Evolutionary conservation across 2,888 invertebrate species (phyloP), one percentile per base, ranked within the genome.

Genomic region (Caradrina kadenii): DNA sequence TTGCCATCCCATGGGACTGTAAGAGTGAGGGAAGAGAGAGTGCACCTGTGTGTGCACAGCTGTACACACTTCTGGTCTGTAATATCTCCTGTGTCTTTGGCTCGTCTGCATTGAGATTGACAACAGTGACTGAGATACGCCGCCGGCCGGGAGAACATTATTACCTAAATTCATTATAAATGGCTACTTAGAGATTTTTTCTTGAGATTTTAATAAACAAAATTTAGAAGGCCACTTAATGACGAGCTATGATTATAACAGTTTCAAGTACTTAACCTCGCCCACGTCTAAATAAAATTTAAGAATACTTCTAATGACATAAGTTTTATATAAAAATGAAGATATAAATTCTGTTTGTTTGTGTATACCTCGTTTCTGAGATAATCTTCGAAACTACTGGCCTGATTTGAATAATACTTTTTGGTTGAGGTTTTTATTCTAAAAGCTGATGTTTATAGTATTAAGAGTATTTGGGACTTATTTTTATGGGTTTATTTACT

Each of bases 351-450:
- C 39, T 82, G 67, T 81, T 82, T 83, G 84, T 83, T 84, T 83
- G 72, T 73, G 61, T 79, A 63, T 67, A 15, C 17, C 70, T 35
- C 62, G 26, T 75, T 67, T 76, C 50, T 15, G 45, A 80, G 80
- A 81, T 83, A 68, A 84, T 83, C 84, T 84, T 50, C n/a, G 8
- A 79, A 84, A 76, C 71, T 74, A 74, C 76, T 73, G 70, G 58
- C 26, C 73, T 72, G 61, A 84, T 83, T 84, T 84, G 84, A 83
- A 83, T 83, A 83, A 83, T 82, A 64, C 80, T 55, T 55, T 17
- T 45, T 56, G 31, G 56, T 68, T 73, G 56, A 63, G 35, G 35
- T 64, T 74, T 76, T 80, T 78, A 69, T 80, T 74, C 56, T 59
- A 69, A 67, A 54, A 70, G 42, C 62, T 68, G 63, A 73, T 49